phyloP scores from a whole-genome alignment of 2,113 vertebrate species.

The Axis porcinus region DNA sequence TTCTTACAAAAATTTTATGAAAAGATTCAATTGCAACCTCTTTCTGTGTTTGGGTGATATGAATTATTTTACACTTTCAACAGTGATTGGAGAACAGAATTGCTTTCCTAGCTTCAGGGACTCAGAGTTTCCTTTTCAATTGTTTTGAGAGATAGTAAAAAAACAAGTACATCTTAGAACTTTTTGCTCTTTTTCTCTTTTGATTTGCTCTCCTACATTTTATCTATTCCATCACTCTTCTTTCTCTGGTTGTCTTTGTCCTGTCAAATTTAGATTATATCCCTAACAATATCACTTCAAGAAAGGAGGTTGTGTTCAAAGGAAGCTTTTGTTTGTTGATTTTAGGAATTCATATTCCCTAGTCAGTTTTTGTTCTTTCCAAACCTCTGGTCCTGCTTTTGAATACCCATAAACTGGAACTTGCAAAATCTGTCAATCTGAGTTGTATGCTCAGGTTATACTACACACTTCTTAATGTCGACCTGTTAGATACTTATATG shows the following conservation, averaged over 20 bases:
- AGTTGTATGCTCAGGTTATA: neutral
- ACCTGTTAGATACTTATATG: neutral
- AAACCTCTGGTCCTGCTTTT: neutral
- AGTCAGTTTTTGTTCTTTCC: neutral
- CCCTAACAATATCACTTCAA: neutral
- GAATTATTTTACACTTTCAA: constrained; percentile 26
- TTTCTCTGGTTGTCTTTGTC: neutral
- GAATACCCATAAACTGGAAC: neutral
- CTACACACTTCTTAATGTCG: neutral
- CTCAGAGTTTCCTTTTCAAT: neutral
- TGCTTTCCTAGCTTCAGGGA: constrained; percentile 27
- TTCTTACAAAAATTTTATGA: neutral
- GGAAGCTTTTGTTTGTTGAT: neutral
- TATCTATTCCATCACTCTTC: neutral
- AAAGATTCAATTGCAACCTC: neutral
- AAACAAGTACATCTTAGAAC: neutral
- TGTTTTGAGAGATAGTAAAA: constrained; percentile 31
- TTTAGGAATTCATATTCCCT: neutral
- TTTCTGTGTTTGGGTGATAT: neutral
- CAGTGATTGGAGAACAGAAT: neutral
- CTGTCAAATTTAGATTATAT: neutral
- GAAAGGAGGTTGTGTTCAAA: neutral
- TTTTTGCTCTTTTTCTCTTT: neutral
- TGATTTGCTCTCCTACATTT: neutral
- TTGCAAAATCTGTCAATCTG: neutral